These are phyloP conservation scores for Phortica variegata DNA, from an alignment of 1,140 invertebrate species.

Conservation along the genomic window DNA sequence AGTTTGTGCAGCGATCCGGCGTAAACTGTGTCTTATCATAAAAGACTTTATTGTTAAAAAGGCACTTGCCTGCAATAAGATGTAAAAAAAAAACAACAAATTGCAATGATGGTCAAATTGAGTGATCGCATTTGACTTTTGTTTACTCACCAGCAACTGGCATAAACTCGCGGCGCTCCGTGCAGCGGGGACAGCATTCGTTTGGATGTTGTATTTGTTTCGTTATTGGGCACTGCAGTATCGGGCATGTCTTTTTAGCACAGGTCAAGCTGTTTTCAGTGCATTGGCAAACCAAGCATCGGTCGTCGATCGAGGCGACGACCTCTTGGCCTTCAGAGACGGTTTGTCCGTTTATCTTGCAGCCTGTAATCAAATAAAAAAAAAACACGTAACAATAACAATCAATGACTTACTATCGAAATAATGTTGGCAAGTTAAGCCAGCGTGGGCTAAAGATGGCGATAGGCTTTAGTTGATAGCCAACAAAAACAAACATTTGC, in stretches of 20 bases:
- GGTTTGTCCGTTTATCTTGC: slow-evolving; percentile 70
- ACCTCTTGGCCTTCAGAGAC: slow-evolving; percentile 75
- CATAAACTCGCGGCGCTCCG: slow-evolving; percentile 62
- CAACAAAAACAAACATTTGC: too few species aligned
- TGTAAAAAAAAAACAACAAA: slow-evolving; percentile 4
- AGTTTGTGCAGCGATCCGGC: slow-evolving; percentile 79
- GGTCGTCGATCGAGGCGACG: slow-evolving; percentile 75
- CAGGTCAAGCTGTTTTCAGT: slow-evolving; percentile 74
- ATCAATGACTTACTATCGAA: slow-evolving; percentile 17
- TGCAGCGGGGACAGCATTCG: slow-evolving; percentile 83
- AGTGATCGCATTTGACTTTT: not conserved
- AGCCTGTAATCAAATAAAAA: slow-evolving; percentile 61
- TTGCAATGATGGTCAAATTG: not conserved
- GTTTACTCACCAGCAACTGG: slow-evolving; percentile 59
- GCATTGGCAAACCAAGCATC: slow-evolving; percentile 84
- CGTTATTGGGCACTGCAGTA: slow-evolving; percentile 71
- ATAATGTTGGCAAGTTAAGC: not conserved
- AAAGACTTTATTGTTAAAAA: slow-evolving; percentile 66
- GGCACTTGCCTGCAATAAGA: slow-evolving; percentile 62
- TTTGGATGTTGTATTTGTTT: slow-evolving; percentile 68
- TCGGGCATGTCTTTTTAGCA: slow-evolving; percentile 80
- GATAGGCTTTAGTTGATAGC: too few species aligned
- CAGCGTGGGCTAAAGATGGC: too few species aligned
- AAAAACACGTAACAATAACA: slow-evolving; percentile 2
- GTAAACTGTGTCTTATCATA: slow-evolving; percentile 47